phyloP scores from a whole-genome alignment of 2,797 vertebrate genomes.

The Myotis findleyi region DNA sequence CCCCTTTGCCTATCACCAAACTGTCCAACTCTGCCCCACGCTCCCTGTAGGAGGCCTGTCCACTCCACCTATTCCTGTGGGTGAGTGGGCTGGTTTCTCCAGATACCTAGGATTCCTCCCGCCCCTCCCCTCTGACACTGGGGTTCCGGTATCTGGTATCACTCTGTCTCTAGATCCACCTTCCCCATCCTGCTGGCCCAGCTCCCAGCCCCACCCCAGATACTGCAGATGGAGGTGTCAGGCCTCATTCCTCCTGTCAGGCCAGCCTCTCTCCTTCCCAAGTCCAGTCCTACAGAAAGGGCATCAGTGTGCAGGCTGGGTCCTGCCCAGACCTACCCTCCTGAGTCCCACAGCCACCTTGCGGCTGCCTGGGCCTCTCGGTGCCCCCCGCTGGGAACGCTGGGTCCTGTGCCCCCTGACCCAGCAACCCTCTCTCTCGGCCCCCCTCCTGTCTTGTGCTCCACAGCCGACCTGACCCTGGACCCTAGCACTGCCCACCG shows the following conservation, averaged over 20 bases:
- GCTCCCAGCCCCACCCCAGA: conserved; percentile 33
- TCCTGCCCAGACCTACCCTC: not conserved
- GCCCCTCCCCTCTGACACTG: not conserved
- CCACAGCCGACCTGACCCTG: conserved; percentile 82
- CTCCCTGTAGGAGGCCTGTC: not conserved
- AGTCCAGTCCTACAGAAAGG: not conserved
- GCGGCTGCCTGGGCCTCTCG: not conserved
- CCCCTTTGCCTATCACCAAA: not conserved
- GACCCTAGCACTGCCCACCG: conserved; percentile 85
- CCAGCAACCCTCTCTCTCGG: not conserved
- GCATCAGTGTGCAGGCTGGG: not conserved
- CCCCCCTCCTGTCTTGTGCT: not conserved
- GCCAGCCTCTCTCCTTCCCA: not conserved
- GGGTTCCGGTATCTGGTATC: conserved; percentile 23
- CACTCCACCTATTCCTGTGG: not conserved
- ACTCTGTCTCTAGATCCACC: not conserved
- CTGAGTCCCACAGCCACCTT: not conserved
- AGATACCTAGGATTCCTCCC: conserved; percentile 11
- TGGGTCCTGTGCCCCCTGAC: not conserved
- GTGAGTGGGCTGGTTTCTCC: conserved; percentile 65
- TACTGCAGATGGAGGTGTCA: not conserved
- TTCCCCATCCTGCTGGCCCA: not conserved
- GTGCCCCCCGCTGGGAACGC: not conserved
- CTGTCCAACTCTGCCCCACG: not conserved
- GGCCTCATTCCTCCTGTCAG: not conserved